Evolutionary conservation across 2,113 vertebrate genomes (phyloP), one percentile per base, ranked within the genome.

Genomic region (Calonectris borealis): DNA sequence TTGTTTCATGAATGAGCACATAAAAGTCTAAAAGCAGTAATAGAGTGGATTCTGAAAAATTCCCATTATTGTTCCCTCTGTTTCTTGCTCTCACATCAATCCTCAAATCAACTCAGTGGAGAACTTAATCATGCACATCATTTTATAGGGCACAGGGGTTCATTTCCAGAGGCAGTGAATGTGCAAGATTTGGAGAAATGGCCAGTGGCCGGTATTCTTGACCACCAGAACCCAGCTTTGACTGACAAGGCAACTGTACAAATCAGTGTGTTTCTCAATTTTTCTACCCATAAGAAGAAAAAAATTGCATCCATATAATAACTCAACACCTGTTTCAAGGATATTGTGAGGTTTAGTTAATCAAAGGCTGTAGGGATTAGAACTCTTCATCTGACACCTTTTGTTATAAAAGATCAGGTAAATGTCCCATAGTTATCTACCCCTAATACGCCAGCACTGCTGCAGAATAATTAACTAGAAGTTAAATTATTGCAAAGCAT

Each of bases 171-270:
- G 60, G 36, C 64, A 86, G 12, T 4, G 26, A n/a, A 55, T 4
- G 66, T 6, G 38, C 29, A 76, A 66, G 32, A 7, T 62, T 18
- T 48, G 64, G 38, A 60, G 22, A 21, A 34, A 54, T 9, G 12
- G 7, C n/a, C 6, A 4, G 31, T 52, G 51, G 31, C 1, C 1
- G 4, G 3, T 11, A 46, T 9, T 64, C 25, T 7, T 31, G 36
- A 46, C 20, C 10, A 68, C 16, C 48, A 75, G 52, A 34, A 27
- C 18, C 21, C 71, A 80, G 68, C 68, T 61, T 16, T 32, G 75
- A 24, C 26, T 64, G 49, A 60, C 16, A 13, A 10, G 9, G 68
- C 58, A 77, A 60, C 69, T 25, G 36, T 2, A 40, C 34, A 83
- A 20, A 82, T 83, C 54, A 15, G 3, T 3, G 5, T 9, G 40